These are phyloP conservation scores for Halcyon chelicuti DNA, from an alignment of 2,797 vertebrate species.

Conservation along the genomic window DNA sequence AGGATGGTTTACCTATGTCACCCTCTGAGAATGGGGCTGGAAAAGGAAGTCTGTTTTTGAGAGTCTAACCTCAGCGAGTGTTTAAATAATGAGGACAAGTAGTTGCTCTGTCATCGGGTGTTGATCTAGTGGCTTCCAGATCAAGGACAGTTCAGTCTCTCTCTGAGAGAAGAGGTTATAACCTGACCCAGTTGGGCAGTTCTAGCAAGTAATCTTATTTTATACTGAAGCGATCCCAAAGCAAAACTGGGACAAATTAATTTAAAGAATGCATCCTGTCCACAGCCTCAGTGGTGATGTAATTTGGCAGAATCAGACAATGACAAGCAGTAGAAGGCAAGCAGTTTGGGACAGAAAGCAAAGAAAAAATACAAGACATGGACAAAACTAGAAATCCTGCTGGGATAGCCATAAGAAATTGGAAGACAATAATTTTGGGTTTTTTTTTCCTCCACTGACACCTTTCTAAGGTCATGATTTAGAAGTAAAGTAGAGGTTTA, in stretches of 20 bases:
- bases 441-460: neutral
- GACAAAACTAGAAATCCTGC: neutral
- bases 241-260: neutral
- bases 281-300: neutral
- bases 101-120: neutral
- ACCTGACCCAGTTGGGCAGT: neutral
- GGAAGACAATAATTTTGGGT: neutral
- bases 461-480: neutral
- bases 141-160: neutral
- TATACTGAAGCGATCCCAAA: neutral
- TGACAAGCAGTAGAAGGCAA: neutral
- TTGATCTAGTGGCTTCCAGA: neutral
- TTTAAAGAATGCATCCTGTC: neutral
- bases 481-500: neutral
- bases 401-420: neutral
- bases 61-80: neutral
- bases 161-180: neutral
- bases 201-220: constrained; percentile 28
- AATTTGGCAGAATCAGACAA: neutral
- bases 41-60: neutral
- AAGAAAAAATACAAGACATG: neutral
- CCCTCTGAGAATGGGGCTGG: neutral
- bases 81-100: neutral
- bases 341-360: neutral
- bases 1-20: neutral